phyloP scores from a whole-genome alignment of 1,140 invertebrate genomes.

The Bombus pascuorum region DNA sequence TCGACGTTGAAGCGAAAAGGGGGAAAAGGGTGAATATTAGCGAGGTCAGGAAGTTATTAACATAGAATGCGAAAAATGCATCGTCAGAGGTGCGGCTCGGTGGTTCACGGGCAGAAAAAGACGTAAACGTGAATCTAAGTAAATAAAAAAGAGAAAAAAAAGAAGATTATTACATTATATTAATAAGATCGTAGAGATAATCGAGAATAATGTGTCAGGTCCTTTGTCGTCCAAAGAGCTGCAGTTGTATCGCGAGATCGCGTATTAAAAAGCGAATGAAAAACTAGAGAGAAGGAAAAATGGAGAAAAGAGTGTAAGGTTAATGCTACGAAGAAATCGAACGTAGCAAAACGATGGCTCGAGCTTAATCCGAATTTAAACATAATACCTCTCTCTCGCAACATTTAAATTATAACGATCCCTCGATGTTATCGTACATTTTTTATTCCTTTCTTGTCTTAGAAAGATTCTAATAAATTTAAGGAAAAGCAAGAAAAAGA shows the following conservation, averaged over 20 bases:
- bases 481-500: neutral
- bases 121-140: slow-evolving; percentile 34
- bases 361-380: slow-evolving; percentile 26
- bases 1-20: no score
- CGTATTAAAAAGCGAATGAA: neutral
- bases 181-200: slow-evolving; percentile 50
- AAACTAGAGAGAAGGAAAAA: neutral
- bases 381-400: neutral
- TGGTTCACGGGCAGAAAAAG: neutral
- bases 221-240: slow-evolving; percentile 40
- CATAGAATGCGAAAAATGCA: neutral
- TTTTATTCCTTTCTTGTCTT: slow-evolving; percentile 1
- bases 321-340: slow-evolving; percentile 6
- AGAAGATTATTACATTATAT: slow-evolving; percentile 55
- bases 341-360: slow-evolving; percentile 19
- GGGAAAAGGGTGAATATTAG: neutral
- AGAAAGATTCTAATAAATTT: neutral
- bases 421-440: neutral
- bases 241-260: slow-evolving; percentile 28
- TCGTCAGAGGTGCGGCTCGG: neutral
- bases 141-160: slow-evolving; percentile 10
- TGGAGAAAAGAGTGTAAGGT: no score
- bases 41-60: neutral
- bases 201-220: slow-evolving; percentile 48
- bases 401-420: neutral